Evolutionary conservation across 2,888 invertebrate species (phyloP).

Genomic region (Acanthosepion esculentum): DNA sequence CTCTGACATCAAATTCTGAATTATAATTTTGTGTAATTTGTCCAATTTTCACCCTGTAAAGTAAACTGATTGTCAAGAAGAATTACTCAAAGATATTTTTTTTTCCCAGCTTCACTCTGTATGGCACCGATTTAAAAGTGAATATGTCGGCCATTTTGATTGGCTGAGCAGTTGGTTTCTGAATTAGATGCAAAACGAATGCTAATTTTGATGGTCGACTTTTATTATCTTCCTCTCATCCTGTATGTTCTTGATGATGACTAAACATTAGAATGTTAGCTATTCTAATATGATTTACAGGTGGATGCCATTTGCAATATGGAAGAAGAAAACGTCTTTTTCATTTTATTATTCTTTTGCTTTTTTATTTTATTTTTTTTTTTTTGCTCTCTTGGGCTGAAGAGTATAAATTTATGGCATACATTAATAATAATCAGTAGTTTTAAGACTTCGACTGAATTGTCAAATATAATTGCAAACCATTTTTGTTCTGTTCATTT

Average conservation of each 20-base stretch:
- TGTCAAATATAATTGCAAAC: constrained; percentile 23
- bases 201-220: background rate
- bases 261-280: constrained; percentile 22
- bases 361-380: background rate
- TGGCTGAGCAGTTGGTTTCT: background rate
- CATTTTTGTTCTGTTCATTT: constrained; percentile 20
- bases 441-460: background rate
- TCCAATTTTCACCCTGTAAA: background rate
- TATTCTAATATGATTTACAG: constrained; percentile 33
- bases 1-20: background rate
- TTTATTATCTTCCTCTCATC: background rate
- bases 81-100: background rate
- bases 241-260: constrained; percentile 33
- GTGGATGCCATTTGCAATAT: constrained; percentile 22
- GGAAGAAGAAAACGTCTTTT: background rate
- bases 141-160: background rate
- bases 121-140: background rate
- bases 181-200: constrained; percentile 10
- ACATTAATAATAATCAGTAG: constrained; percentile 14
- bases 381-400: background rate
- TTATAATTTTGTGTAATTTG: constrained; percentile 14
- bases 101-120: background rate
- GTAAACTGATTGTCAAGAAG: constrained; percentile 33
- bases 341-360: background rate
- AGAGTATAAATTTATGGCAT: constrained; percentile 23